Evolutionary conservation across 2,113 vertebrate genomes (phyloP), one percentile per base, ranked within the genome.

Genomic region (Ptilorrhoa leucosticta): DNA sequence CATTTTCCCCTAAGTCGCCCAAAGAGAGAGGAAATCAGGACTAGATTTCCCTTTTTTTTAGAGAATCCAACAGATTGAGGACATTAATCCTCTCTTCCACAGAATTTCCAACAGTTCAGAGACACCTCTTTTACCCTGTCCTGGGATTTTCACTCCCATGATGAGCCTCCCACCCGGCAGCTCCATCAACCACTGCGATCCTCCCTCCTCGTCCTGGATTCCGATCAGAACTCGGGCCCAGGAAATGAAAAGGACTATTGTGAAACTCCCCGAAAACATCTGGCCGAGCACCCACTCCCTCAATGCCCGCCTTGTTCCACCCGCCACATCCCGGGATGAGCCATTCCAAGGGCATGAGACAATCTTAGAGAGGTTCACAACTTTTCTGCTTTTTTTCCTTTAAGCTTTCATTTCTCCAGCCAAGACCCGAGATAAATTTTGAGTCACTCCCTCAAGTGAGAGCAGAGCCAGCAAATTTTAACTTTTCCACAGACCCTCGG

Each of bases 161-260:
- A 60, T 6, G 26, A 70, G 37, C 65, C 35, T 58, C 65, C 31
- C 66, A 31, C n/a, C 50, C 22, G 0, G n/a, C 60, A 51, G 31
- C 89, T 37, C 24, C 31, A 21, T 24, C 54, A 3, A 7, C 39
- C 68, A 51, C 88, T 47, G 6, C 1, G 0, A 13, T 13, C 81
- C 70, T 73, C 71, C 77, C 73, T 92, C 42, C 33, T 27, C 1
- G 3, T 50, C 31, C 61, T 0, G 45, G 71, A 86, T 60, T 68
- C 37, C 27, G 5, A 45, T 5, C 2, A 15, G 60, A 48, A 12
- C 10, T 42, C 1, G 21, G 66, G 54, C 47, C 0, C 58, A 39
- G 60, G 51, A 94, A 83, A 94, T 95, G 61, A 96, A n/a, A 96
- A 95, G 91, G 71, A 58, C 83, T 2, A 83, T 95, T 94, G 86